A percentile compares a stretch with the other conserved stretches of the same genome.
These are phyloP conservation scores for Trichopria drosophilae DNA, from an alignment of 2,888 invertebrate species.

Conservation along the genomic window DNA sequence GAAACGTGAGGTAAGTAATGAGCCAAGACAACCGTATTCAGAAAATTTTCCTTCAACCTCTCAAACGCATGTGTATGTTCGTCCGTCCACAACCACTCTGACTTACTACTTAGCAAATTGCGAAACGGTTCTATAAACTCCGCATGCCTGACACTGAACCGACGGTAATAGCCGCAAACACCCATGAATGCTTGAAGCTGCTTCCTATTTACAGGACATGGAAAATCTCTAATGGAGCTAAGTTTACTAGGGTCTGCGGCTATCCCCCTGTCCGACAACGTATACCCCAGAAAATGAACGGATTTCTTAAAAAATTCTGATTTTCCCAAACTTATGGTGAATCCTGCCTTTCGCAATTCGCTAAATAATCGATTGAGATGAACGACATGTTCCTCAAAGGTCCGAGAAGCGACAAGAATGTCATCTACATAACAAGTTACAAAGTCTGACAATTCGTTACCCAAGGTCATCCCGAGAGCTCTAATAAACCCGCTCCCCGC, in stretches of 20 bases:
- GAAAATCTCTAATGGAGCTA: slow-evolving; percentile 34
- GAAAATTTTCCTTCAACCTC: slow-evolving; percentile 6
- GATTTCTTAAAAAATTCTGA: slow-evolving; percentile 29
- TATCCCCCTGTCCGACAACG: slow-evolving; percentile 7
- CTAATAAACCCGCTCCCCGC: slow-evolving; percentile 37
- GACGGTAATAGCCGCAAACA: slow-evolving; percentile 17
- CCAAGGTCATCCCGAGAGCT: slow-evolving; percentile 35
- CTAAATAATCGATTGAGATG: slow-evolving; percentile 36
- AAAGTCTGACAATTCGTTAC: slow-evolving; percentile 37
- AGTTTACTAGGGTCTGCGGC: slow-evolving; percentile 24
- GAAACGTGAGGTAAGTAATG: background rate
- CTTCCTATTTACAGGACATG: slow-evolving; percentile 35
- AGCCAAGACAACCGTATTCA: slow-evolving; percentile 4
- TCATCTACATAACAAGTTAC: slow-evolving; percentile 45
- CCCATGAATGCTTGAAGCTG: slow-evolving; percentile 34
- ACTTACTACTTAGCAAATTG: slow-evolving; percentile 4
- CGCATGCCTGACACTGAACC: slow-evolving; percentile 11
- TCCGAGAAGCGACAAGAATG: slow-evolving; percentile 39
- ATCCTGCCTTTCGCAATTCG: slow-evolving; percentile 28
- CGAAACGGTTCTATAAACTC: slow-evolving; percentile 15
- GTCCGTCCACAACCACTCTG: slow-evolving; percentile 2
- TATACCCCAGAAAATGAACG: slow-evolving; percentile 23
- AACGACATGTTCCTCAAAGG: slow-evolving; percentile 38
- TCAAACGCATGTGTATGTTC: slow-evolving; percentile 3
- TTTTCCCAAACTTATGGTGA: no score